Conservation (phyloP, 2,888 invertebrate genomes). For the Lasioglossum villosulum region DNA sequence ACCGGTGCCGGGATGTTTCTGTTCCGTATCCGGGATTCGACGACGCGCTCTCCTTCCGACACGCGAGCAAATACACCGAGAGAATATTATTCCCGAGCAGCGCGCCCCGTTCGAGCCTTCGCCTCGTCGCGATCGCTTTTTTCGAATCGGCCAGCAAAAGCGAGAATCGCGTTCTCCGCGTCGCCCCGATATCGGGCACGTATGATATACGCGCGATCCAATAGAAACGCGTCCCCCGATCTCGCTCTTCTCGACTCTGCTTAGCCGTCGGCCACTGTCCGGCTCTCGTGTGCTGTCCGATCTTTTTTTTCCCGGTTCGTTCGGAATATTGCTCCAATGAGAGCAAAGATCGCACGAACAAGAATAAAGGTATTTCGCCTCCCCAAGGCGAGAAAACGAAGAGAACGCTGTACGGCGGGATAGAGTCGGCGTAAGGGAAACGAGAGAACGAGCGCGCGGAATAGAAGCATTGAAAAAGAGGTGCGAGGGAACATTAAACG, state of each 20-base stretch:
- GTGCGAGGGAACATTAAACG: background rate
- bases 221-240: background rate
- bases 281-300: background rate
- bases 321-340: background rate
- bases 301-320: background rate
- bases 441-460: background rate
- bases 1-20: slow-evolving; percentile 72
- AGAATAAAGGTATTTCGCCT: no score
- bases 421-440: background rate
- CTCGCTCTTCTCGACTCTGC: background rate
- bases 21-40: slow-evolving; percentile 73
- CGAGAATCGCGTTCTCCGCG: background rate
- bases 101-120: background rate
- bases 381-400: background rate
- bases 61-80: slow-evolving; percentile 56
- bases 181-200: background rate
- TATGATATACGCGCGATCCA: background rate
- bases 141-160: slow-evolving; percentile 10
- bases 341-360: no score
- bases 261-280: background rate
- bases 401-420: background rate
- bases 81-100: slow-evolving; percentile 56
- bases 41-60: slow-evolving; percentile 56
- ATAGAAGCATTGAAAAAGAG: background rate
- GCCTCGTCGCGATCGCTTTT: slow-evolving; percentile 14